phyloP scores from a whole-genome alignment of 2,888 invertebrate species.

The Lasiommata megera region DNA sequence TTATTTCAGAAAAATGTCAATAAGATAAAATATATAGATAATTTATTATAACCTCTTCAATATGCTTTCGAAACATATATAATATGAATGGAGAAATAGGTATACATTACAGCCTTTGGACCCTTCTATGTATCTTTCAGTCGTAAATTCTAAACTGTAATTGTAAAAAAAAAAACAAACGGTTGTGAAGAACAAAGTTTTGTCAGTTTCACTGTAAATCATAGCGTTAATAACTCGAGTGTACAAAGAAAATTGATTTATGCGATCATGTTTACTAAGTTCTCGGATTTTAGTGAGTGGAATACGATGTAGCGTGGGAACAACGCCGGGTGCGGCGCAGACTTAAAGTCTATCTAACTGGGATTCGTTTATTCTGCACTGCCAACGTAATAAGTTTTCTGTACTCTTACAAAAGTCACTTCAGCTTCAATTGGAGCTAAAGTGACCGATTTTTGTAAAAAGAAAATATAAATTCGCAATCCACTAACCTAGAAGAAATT shows the following conservation, averaged over 20 bases:
- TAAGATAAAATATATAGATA: no score
- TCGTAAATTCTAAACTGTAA: neutral
- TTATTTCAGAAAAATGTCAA: no score
- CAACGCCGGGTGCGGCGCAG: slow-evolving; percentile 33
- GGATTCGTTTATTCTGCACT: slow-evolving; percentile 35
- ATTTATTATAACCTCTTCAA: no score
- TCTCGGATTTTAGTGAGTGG: slow-evolving; percentile 55
- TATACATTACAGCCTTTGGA: no score
- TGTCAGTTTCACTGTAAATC: slow-evolving; percentile 25
- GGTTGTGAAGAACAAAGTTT: slow-evolving; percentile 2
- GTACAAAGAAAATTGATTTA: slow-evolving; percentile 70
- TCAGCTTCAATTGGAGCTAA: slow-evolving; percentile 15
- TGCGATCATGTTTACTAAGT: slow-evolving; percentile 62
- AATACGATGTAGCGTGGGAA: slow-evolving; percentile 46
- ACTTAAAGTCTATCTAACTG: slow-evolving; percentile 32
- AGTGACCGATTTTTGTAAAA: neutral
- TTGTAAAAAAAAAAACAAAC: slow-evolving; percentile 10
- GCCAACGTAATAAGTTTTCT: slow-evolving; percentile 33
- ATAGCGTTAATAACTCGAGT: slow-evolving; percentile 57
- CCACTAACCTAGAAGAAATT: neutral
- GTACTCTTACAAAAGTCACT: slow-evolving; percentile 25
- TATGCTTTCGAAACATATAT: no score
- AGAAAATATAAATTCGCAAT: neutral
- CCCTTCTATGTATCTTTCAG: neutral
- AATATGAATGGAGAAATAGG: no score